Percentiles rank a stretch among this genome's conserved stretches.
Conservation (phyloP, 2,113 vertebrate genomes). For the Pithys albifrons region DNA sequence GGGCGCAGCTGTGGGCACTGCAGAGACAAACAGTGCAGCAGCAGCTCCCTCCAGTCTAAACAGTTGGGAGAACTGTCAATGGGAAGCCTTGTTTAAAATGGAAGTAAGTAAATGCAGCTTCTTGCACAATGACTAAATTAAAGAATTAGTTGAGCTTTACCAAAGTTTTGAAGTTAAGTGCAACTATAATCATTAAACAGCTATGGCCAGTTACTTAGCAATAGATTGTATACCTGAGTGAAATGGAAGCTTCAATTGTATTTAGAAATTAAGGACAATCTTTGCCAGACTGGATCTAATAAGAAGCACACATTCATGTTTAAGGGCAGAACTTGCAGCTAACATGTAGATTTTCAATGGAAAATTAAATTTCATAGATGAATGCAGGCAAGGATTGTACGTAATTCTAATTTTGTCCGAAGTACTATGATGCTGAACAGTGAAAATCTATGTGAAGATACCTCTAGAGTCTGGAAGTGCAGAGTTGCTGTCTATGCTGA, state of each 20-base stretch:
- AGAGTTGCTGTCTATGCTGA: neutral
- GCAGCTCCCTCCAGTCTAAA: neutral
- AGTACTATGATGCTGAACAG: neutral
- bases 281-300: conserved; percentile 1
- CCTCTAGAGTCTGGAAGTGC: conserved; percentile 9
- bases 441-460: neutral
- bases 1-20: neutral
- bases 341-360: conserved; percentile 51
- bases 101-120: neutral
- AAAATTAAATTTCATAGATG: conserved; percentile 67
- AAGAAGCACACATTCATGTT: neutral
- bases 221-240: neutral
- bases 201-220: neutral
- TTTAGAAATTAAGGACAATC: neutral
- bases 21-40: neutral
- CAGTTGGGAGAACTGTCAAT: neutral
- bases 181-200: neutral
- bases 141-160: neutral
- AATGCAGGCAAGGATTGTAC: conserved; percentile 25
- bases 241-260: neutral
- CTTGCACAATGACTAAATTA: neutral
- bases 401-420: conserved; percentile 31
- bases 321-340: conserved; percentile 31
- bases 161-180: neutral
- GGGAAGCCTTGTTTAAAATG: neutral